Base-by-base conservation (phyloP, 2,113 vertebrate genomes). In the Arothron firmamentum region DNA sequence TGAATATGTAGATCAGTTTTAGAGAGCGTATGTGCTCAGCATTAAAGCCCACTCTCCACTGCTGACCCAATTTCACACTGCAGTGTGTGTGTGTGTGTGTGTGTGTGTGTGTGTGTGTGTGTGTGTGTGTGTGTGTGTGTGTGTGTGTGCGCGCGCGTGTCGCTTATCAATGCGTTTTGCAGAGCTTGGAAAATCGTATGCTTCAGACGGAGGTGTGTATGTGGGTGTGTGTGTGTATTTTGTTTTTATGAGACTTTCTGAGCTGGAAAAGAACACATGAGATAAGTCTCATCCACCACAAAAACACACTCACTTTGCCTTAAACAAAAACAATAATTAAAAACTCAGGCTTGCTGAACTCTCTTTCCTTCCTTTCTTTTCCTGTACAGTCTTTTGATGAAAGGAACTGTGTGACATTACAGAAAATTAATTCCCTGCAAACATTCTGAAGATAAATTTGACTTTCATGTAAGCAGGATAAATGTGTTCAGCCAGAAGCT, bases 1-100 rank as follows among this genome's bases (percentile, higher is more conserved):
- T 89, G 86, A 89, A 89, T 89, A 89, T 88, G 88, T 79, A 89
- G 86, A 88, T 89, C 75, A 77, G 79, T 86, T 88, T 88, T 83
- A 81, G 77, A 85, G 83, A 85, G 88, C 82, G 81, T 88, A 86
- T 88, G 85, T 84, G 85, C 82, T 84, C 83, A 82, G 88, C 86
- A 87, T 89, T 88, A 88, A 89, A 88, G 80, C 86, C 88, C 83
- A 87, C 88, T 87, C 86, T 87, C 81, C 86, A 66, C 80, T 59
- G 82, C 85, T 89, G 88, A 89, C 88, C 88, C 82, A 89, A 86
- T 89, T 89, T 89, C 81, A 88, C 72, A 87, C 75, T 83, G 82
- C 83, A 59, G 80, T 78, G 62, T 79, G n/a, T 81, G 60, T 68
- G 57, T 77, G 66, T 67, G 66, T 62, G 63, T 74, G 70, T 60